Percentiles rank a stretch among this genome's conserved stretches.
phyloP scores from a whole-genome alignment of 2,797 vertebrate species.

The Sebastes matsubarae region DNA sequence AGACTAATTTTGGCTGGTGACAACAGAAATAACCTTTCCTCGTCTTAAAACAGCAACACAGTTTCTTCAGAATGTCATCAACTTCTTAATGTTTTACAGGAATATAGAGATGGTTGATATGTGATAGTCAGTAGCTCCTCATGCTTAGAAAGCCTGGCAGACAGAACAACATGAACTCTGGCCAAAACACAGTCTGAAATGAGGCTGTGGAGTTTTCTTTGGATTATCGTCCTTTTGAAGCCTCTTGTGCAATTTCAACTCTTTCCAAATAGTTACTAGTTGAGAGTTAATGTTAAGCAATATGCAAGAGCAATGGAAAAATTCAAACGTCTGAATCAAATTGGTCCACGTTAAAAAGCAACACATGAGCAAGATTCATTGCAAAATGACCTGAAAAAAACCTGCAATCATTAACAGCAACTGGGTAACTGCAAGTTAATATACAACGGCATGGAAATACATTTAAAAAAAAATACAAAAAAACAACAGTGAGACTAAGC shows the following conservation, averaged over 20 bases:
- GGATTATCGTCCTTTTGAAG: neutral
- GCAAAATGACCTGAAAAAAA: neutral
- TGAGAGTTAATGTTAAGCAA: neutral
- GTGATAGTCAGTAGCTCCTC: neutral
- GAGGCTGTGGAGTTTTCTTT: neutral
- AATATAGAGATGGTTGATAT: neutral
- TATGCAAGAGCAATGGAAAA: neutral
- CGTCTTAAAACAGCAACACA: neutral
- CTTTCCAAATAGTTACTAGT: neutral
- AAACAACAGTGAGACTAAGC: neutral
- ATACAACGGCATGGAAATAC: neutral
- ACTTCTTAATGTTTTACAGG: neutral
- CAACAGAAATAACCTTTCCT: neutral
- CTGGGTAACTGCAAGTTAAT: neutral
- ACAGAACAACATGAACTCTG: too few species aligned
- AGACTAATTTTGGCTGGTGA: neutral
- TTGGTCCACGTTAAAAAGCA: neutral
- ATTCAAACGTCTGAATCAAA: neutral
- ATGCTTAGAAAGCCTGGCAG: neutral
- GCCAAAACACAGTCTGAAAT: neutral
- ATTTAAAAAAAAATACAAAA: neutral
- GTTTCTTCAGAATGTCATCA: neutral
- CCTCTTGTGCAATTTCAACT: neutral
- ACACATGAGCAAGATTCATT: neutral
- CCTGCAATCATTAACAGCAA: slow-evolving; percentile 10